Evolutionary conservation across 2,113 vertebrate species (phyloP), one percentile per base, ranked within the genome.

Genomic region (Tachuris rubrigastra): DNA sequence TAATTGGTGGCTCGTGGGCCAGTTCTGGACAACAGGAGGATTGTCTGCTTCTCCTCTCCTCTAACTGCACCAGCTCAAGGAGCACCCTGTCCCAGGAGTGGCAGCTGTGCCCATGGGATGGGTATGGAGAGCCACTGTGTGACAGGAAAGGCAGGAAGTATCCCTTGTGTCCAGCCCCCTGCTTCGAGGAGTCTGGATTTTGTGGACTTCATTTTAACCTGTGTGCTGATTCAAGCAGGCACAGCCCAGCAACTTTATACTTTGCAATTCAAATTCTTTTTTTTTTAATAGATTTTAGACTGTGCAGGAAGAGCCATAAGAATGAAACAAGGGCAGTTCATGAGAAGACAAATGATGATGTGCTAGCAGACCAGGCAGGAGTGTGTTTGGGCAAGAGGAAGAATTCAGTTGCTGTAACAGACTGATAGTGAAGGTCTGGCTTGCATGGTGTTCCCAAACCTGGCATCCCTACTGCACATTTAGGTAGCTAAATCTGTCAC

Each of bases 401-500:
- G 73, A 68, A 84, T 30, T 79, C 33, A 52, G 52, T 41, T 81
- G 44, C 76, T 76, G 58, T 4, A 94, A 87, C 74, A 91, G 58
- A 76, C 37, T 44, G 72, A 42, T 72, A 89, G 53, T 2, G 22
- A 89, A 87, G 66, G 53, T 75, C 81, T 60, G 59, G 49, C 58
- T 87, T 52, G 53, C 46, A 72, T 39, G 53, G 30, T 24, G 23
- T 35, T 90, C 80, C 52, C 63, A 87, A 89, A 91, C 46, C 74
- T 62, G 87, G 74, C 81, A 89, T 30, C 44, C 23, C 6, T 73
- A 80, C 14, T 14, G n/a, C 55, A 69, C 47, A 30, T 42, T 73
- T 66, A 79, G 62, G 87, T 69, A 76, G 78, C 67, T 91, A 90
- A 89, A 83, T 85, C 49, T 76, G 78, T 69, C 80, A 73, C 37